Base-by-base conservation (phyloP, 2,797 vertebrate species). In the Fistularia commersonii region DNA sequence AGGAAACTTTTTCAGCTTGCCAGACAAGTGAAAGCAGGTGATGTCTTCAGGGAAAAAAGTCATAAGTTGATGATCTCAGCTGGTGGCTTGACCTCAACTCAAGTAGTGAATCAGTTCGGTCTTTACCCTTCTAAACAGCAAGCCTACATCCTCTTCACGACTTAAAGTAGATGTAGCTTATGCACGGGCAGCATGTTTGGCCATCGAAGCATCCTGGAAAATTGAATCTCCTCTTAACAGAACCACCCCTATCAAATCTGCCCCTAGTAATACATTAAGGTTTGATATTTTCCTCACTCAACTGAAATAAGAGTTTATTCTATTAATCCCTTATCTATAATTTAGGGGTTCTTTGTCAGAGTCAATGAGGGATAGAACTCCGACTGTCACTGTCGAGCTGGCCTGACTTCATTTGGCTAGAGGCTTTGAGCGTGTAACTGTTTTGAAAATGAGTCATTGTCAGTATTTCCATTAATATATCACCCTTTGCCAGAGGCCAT, bases 401-500 rank as follows among this genome's bases (percentile, higher is more conserved):
- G 70, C 52, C 54, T 57, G 45, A 58, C 33, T 69, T 76, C 76
- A 65, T 57, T 47, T 69, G 69, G 66, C 79, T 76, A 1, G 68
- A 48, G 48, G 74, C 39, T 61, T 47, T 11, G 4, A 48, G 49
- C 68, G 55, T 51, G 53, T 67, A 14, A 45, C 43, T 48, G 41
- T 35, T 61, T 40, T 65, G 36, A 79, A 23, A 23, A 23, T 23
- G 23, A 23, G 23, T 23, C 57, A 38, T 33, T 74, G 66, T 80
- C 72, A 82, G 60, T 45, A 44, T 79, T 80, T 80, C 64, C 60
- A 73, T 11, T 34, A 66, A 76, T 64, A 56, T 47, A 59, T 76
- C 55, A 60, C 41, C 23, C 23, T 23, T 23, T 23, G 23, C 23
- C 23, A 23, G 23, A 23, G 23, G 23, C 23, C 23, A 23, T 23